Evolutionary conservation across 2,797 vertebrate species (phyloP).

Genomic region (Tolypeutes matacus): DNA sequence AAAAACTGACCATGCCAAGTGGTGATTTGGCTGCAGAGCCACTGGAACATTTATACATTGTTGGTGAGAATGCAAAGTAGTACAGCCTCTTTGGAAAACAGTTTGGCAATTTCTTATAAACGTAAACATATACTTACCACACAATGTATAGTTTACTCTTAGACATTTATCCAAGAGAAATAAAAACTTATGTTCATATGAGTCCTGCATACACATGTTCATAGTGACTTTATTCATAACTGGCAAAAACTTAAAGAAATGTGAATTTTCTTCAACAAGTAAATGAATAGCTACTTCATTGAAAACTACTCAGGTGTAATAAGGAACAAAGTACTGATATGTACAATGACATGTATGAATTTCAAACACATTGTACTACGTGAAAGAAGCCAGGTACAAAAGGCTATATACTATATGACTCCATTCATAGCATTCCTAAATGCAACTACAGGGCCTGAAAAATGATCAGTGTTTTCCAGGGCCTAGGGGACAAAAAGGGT

Average conservation of each 20-base stretch:
- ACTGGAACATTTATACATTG: not conserved
- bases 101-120: constrained; percentile 40
- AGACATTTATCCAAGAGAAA: constrained; percentile 61
- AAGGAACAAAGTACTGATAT: too few relatives aligned
- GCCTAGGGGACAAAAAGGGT: not conserved
- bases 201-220: constrained; percentile 4
- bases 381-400: not conserved
- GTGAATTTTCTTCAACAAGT: not conserved
- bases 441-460: too few relatives aligned
- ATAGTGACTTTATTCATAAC: not conserved
- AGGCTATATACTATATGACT: not conserved
- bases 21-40: not conserved
- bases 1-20: not conserved
- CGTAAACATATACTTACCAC: constrained; percentile 43
- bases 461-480: not conserved
- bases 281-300: not conserved
- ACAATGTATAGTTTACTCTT: constrained; percentile 56
- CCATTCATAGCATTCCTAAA: not conserved
- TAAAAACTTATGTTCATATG: constrained; percentile 52
- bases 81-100: not conserved
- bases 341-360: not conserved
- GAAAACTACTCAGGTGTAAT: not conserved
- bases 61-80: not conserved
- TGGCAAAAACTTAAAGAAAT: too few relatives aligned
- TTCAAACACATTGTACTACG: not conserved